Base-by-base conservation (phyloP, 2,888 invertebrate species). In the Cantharis rufa region DNA sequence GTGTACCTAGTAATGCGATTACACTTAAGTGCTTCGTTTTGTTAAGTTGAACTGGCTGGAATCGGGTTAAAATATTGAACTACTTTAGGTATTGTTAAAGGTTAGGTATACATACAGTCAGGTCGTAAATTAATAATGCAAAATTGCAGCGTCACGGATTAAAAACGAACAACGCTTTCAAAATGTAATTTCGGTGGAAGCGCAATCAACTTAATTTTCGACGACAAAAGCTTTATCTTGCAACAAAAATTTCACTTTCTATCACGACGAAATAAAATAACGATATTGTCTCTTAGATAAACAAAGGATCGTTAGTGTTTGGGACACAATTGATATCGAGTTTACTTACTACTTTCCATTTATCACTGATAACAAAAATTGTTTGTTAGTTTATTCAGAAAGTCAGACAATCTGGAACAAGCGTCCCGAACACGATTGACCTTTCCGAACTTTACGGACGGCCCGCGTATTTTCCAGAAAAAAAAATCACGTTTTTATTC, bases 11-110 rank as follows among this genome's bases (percentile, higher is more conserved):
- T 78, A 78, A 75, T 75, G 62, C 72, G 75, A 75, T 78, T 78
- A 78, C 68, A 66, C 63, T 27, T 78, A 78, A 75, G 75, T 78
- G 75, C 72, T 75, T 68, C 75, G 72, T 71, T 72, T 75, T 76
- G 72, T 72, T 66, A 66, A 18, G 63, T 63, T 63, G 16, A 63
- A 63, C 63, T 63, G 16, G 63, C 63, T 63, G 63, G 64, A 66
- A 66, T 66, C 64, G 64, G 64, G 64, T 66, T 66, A 66, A 66
- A 66, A 66, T 66, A 66, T 66, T 24, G 64, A 66, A 66, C 64
- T 24, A 66, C 64, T 66, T 24, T 18, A 16, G 63, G 18, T 24
- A 66, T 66, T 66, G 48, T 48, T 48, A 48, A 48, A 48, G 48
- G 48, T 48, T 66, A n/a, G 64, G n/a, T n/a, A 7, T 66, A 15